Conservation (phyloP, 2,113 vertebrate species). For the Riparia riparia region DNA sequence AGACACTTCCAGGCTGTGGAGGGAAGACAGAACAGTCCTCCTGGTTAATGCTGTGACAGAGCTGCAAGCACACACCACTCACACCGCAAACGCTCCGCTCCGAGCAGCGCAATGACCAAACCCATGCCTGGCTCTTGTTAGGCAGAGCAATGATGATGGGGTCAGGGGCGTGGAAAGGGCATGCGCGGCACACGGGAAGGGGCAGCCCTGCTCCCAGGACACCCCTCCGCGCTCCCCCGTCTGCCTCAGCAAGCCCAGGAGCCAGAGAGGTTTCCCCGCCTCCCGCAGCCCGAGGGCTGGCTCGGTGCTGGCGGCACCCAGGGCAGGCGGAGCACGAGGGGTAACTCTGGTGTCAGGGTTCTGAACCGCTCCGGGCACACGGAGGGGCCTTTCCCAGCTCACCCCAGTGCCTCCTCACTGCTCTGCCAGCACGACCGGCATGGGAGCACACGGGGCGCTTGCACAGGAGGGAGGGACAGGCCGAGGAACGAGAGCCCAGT, state of each 20-base stretch:
- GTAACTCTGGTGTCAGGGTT: not conserved
- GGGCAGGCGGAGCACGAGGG: not conserved
- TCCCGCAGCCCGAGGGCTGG: not conserved
- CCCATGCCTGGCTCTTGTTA: not conserved
- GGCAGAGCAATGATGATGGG: slow-evolving; percentile 56
- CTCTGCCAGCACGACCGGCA: not conserved
- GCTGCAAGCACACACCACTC: slow-evolving; percentile 26
- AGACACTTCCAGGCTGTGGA: slow-evolving; percentile 94
- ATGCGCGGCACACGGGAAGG: not conserved
- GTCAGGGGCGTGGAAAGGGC: not conserved
- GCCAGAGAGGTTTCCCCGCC: not conserved
- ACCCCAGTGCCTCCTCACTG: not conserved
- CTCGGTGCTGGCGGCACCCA: not conserved
- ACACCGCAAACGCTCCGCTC: not conserved
- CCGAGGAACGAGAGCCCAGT: not conserved
- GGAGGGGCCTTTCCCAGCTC: not conserved
- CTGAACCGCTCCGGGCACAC: not conserved
- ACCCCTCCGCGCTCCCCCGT: not conserved
- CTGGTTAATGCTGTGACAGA: slow-evolving; percentile 81
- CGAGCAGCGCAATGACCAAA: not conserved
- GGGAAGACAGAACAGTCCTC: slow-evolving; percentile 89
- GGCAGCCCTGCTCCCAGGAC: slow-evolving; percentile 15
- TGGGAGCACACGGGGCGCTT: fast-evolving
- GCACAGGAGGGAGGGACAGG: not conserved
- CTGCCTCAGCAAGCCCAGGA: not conserved